Conservation (phyloP, 2,797 vertebrate species). For the Alcedo quadribrachys region DNA sequence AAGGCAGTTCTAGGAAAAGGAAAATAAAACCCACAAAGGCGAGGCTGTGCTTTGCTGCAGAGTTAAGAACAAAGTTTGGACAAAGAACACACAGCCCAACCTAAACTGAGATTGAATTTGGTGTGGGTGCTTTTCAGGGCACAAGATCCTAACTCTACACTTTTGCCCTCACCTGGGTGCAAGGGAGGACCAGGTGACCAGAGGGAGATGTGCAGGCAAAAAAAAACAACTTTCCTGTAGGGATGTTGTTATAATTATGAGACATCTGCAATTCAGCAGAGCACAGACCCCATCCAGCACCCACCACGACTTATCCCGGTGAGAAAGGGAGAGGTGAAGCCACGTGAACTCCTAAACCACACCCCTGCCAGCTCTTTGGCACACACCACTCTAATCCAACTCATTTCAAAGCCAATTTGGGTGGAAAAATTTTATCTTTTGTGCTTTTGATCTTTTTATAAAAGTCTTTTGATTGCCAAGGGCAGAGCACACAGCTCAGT, state of each 20-base stretch:
- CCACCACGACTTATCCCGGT: background rate
- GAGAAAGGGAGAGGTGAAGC: background rate
- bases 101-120: background rate
- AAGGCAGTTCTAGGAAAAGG: constrained; percentile 51
- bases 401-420: background rate
- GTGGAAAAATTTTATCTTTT: background rate
- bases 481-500: background rate
- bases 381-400: background rate
- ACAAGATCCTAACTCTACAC: background rate
- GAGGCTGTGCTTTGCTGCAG: constrained; percentile 51
- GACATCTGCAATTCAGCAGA: background rate
- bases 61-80: constrained; percentile 55
- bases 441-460: background rate
- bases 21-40: constrained; percentile 48
- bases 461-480: background rate
- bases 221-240: background rate
- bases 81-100: constrained; percentile 11
- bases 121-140: constrained; percentile 2
- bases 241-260: background rate
- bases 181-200: background rate
- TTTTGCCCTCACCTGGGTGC: background rate
- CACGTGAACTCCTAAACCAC: background rate
- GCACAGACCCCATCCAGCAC: fast-evolving
- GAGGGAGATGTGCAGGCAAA: background rate
- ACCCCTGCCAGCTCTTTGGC: background rate